These are phyloP conservation scores for Acanthaster planci DNA, from an alignment of 35 echinoderm and acorn worm genomes.

Conservation along the genomic window DNA sequence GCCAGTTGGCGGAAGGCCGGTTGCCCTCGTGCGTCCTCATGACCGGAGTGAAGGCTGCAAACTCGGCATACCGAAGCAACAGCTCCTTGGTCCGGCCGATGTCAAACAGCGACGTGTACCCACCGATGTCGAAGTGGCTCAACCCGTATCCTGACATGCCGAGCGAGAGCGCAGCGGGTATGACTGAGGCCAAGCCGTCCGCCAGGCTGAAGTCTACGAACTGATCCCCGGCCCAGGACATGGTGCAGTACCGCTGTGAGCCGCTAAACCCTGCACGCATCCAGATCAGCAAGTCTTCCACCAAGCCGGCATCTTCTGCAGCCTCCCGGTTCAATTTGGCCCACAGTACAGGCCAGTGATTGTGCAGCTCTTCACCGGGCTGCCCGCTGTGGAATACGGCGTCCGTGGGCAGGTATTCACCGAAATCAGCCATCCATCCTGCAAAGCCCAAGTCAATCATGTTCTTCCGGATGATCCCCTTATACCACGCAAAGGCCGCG, in stretches of 20 bases:
- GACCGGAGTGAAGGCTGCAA: constrained; percentile 93
- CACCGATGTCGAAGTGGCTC: constrained; percentile 92
- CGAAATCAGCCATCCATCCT: constrained; percentile 99
- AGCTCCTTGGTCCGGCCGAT: constrained; percentile 89
- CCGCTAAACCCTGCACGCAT: constrained; percentile 96
- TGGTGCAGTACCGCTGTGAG: constrained; percentile 72
- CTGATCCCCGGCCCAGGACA: constrained; percentile 90
- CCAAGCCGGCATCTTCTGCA: constrained; percentile 75
- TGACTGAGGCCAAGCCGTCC: constrained; percentile 91
- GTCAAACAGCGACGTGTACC: constrained; percentile 90
- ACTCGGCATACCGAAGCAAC: constrained; percentile 81
- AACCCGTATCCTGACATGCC: constrained; percentile 85
- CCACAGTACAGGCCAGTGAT: constrained; percentile 91
- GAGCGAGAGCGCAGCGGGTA: constrained; percentile 80
- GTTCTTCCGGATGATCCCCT: constrained; percentile 78
- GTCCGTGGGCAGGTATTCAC: constrained; percentile 94
- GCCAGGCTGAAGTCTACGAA: constrained; percentile 85
- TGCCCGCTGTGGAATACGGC: constrained; percentile 74
- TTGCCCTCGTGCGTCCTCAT: constrained; percentile 98
- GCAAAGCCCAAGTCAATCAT: constrained; percentile 91
- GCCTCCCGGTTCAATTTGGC: constrained; percentile 83
- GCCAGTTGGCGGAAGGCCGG: constrained; percentile 83
- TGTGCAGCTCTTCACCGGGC: constrained; percentile 76
- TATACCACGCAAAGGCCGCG: constrained; percentile 81
- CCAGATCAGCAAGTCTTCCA: constrained; percentile 87